Evolutionary conservation across 2,113 vertebrate genomes (phyloP), one percentile per base, ranked within the genome.

Genomic region (Silurus meridionalis): DNA sequence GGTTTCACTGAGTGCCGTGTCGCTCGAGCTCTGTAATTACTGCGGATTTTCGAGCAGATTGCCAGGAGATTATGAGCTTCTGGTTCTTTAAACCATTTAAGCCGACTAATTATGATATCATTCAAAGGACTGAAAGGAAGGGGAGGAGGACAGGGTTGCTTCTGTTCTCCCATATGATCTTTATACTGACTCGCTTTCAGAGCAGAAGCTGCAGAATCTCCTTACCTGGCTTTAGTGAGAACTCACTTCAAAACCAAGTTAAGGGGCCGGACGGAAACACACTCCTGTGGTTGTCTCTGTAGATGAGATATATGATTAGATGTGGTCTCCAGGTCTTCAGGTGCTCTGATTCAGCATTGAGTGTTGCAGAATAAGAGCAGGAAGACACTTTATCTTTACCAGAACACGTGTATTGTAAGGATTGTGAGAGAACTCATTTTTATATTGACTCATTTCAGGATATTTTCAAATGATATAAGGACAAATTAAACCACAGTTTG

Each of bases 11-110:
- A 85, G 50, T 9, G 15, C 14, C 86, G 23, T 58, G 13, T 60
- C 52, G 23, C 61, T 78, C 53, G 58, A 72, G 37, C 88, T 88
- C 85, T 80, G 57, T 84, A 88, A 85, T 89, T 80, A 89, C 84
- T 83, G 85, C 53, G 71, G 88, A 83, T 77, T 82, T 82, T 86
- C 80, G 67, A 52, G 11, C 21, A 85, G 84, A 85, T 80, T 83
- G 83, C 67, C 53, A 28, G 81, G 28, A 82, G 80, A 90, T 87
- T 75, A 89, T 78, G 63, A 80, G 72, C 87, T 87, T 85, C 58
- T 79, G 0, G 17, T 79, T 80, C 58, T 72, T 14, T 77, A 84
- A 78, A 77, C 28, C 63, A 69, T 87, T 83, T 82, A 81, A 63
- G 52, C 46, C 75, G 50, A 72, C 57, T 79, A 77, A 83, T 72